Percentiles rank a stretch among this genome's conserved stretches.
Conservation (phyloP, 2,113 vertebrate species). For the Erinaceus europaeus region DNA sequence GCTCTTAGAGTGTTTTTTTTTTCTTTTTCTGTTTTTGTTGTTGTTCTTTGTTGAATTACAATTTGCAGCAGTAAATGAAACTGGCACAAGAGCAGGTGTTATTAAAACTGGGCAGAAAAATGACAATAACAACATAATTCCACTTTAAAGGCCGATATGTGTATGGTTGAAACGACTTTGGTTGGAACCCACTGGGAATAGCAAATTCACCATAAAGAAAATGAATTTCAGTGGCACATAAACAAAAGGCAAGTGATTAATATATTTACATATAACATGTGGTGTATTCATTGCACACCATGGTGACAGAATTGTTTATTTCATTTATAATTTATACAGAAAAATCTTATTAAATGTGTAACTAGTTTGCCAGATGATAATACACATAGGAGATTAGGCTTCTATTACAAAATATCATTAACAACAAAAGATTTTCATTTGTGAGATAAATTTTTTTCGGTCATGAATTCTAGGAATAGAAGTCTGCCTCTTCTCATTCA, state of each 20-base stretch:
- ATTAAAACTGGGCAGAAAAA: slow-evolving; percentile 82
- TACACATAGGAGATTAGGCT: slow-evolving; percentile 80
- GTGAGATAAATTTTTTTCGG: slow-evolving; percentile 69
- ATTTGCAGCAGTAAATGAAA: slow-evolving; percentile 80
- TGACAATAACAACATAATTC: slow-evolving; percentile 73
- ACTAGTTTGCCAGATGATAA: slow-evolving; percentile 86
- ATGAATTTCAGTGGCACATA: slow-evolving; percentile 84
- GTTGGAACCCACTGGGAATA: slow-evolving; percentile 78
- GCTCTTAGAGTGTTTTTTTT: slow-evolving; percentile 31
- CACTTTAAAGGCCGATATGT: slow-evolving; percentile 76
- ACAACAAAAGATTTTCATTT: slow-evolving; percentile 80
- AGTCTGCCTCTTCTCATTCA: slow-evolving; percentile 49
- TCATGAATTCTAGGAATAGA: slow-evolving; percentile 1
- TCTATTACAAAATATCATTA: slow-evolving; percentile 82
- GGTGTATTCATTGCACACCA: slow-evolving; percentile 84
- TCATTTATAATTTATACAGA: slow-evolving; percentile 87
- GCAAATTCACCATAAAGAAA: slow-evolving; percentile 79
- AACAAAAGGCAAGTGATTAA: slow-evolving; percentile 87
- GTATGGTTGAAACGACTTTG: slow-evolving; percentile 77
- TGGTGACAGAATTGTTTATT: slow-evolving; percentile 86
- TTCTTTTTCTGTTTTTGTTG: slow-evolving; percentile 45
- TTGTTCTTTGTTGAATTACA: slow-evolving; percentile 79
- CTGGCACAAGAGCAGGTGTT: slow-evolving; percentile 79
- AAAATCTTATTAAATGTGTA: slow-evolving; percentile 88
- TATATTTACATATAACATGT: slow-evolving; percentile 88